Base-by-base conservation (phyloP, 1,140 invertebrate species). In the Eubasilissa regina region DNA sequence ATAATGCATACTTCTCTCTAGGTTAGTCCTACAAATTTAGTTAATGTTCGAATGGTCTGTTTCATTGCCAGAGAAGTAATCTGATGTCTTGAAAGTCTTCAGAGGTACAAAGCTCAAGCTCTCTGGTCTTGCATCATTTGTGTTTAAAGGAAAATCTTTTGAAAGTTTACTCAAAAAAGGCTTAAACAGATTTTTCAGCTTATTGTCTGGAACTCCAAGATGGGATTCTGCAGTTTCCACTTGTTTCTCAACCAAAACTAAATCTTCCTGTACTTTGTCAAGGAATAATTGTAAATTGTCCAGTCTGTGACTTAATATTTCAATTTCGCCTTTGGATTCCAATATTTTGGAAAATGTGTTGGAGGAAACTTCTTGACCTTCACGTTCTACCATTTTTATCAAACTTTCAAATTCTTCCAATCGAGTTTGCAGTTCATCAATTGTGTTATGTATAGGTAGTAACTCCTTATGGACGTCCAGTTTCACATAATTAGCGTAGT, bases 371-470 rank as follows among this genome's bases (percentile, higher is more conserved):
- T 89, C 86, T 64, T 84, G 84, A 51, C 87, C 87, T 75, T 88
- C 87, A 72, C 83, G 74, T 83, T 88, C 86, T 17, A 90, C 85
- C 84, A 90, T 88, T 83, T 89, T 87, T 25, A 90, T 80, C 1
- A 90, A 85, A 84, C 87, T 89, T 8, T 86, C 85, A 72, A 90
- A 84, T 83, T 90, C 89, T 84, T 90, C 89, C 8, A 90, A 83
- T 80, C 89, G 85, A 21, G 89, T 90, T 55, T 90, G 84, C 87
- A 90, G 89, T 78, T 89, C 89, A 77, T 90, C 89, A 53, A 90
- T 87, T 58, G 87, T 85, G 85, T 89, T 86, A 85, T 89, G 88
- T 19, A 89, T 84, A 13, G 85, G 87, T 84, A 89, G 85, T 74
- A 89, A 86, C 83, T 86, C 87, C 83, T 83, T 85, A 48, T 81